These are phyloP conservation scores for Meiosimyza platycephala DNA, from an alignment of 2,888 invertebrate genomes.

Conservation along the genomic window DNA sequence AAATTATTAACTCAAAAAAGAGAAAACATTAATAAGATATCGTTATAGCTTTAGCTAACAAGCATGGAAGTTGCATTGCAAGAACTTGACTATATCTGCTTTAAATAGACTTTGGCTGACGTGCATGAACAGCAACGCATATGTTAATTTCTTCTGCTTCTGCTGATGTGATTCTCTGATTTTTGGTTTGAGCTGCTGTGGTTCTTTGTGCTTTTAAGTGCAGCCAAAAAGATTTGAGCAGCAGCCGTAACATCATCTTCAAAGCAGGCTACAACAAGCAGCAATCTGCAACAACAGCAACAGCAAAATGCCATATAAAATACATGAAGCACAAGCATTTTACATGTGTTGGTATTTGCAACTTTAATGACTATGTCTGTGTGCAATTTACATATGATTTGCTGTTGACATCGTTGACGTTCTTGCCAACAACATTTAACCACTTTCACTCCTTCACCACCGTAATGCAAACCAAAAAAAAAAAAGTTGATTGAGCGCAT, in stretches of 20 bases:
- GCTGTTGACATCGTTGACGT: constrained; percentile 32
- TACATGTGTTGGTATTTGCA: constrained; percentile 2
- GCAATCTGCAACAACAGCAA: constrained; percentile 2
- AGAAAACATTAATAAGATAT: too few relatives aligned
- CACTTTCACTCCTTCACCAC: too few relatives aligned
- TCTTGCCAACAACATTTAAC: too few relatives aligned
- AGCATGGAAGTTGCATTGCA: too few relatives aligned
- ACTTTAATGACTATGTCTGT: neutral
- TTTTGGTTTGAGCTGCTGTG: constrained; percentile 13
- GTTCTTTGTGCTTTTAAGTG: constrained; percentile 19
- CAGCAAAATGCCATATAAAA: neutral
- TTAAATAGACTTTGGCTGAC: neutral
- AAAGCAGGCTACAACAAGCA: neutral
- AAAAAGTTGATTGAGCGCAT: too few relatives aligned
- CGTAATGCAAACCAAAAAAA: too few relatives aligned
- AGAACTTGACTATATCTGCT: too few relatives aligned
- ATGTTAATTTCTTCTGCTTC: constrained; percentile 19
- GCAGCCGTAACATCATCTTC: neutral
- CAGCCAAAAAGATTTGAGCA: constrained; percentile 3
- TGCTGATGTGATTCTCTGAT: neutral
- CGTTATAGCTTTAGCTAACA: too few relatives aligned
- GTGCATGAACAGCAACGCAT: neutral
- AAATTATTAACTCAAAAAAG: too few relatives aligned
- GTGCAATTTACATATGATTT: constrained; percentile 30
- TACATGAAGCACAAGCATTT: neutral